These are phyloP conservation scores for Rattus norvegicus DNA, from an alignment of 2,113 vertebrate genomes.

Conservation along the genomic window GRCr8 NC_086019.1:167898501-167899000, in stretches of 20 bases:
- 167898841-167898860: conserved; percentile 78
- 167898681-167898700: neutral
- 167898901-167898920: conserved; percentile 70
- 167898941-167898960: conserved; percentile 75
- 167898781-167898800: conserved; percentile 67
- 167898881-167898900: conserved; percentile 48
- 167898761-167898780: conserved; percentile 61
- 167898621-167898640: neutral
- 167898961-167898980: conserved; percentile 69
- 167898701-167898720: rapidly evolving
- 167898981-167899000: conserved; percentile 70
- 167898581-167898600: neutral
- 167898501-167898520: neutral
- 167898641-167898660: neutral
- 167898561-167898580: neutral
- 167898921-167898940: conserved; percentile 71
- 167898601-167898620: neutral
- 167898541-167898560: neutral
- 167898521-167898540: neutral
- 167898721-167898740: conserved; percentile 6
- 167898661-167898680: neutral
- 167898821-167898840: conserved; percentile 79
- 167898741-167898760: conserved; percentile 34
- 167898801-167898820: conserved; percentile 81
- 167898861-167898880: conserved; percentile 57